phyloP scores from a whole-genome alignment of 2,113 vertebrate species.

The Dipodomys merriami region DNA sequence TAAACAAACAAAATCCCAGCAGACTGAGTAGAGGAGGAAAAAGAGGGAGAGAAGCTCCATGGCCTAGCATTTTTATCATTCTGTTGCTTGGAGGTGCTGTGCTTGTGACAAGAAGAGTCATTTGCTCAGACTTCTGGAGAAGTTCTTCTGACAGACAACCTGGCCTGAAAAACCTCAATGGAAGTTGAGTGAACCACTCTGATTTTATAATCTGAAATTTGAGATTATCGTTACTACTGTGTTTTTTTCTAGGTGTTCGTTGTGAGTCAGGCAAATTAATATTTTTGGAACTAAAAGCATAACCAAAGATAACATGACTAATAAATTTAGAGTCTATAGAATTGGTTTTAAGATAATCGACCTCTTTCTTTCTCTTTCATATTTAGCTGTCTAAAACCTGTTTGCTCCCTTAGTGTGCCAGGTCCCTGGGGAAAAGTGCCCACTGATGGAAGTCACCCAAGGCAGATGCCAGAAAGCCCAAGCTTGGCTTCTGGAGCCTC shows the following conservation, averaged over 20 bases:
- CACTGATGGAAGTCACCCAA: not conserved
- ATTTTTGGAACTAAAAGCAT: not conserved
- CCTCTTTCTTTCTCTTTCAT: not conserved
- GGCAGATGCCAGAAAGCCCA: not conserved
- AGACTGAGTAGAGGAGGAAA: not conserved
- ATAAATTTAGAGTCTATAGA: not conserved
- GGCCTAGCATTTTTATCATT: not conserved
- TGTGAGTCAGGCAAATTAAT: not conserved
- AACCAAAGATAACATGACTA: not conserved
- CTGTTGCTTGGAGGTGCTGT: not conserved
- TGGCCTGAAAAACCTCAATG: not conserved
- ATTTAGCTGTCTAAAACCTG: not conserved
- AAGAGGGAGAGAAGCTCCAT: not conserved
- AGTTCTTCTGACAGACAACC: not conserved
- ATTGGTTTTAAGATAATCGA: not conserved
- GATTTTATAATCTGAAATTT: conserved; percentile 29
- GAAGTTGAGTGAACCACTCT: not conserved
- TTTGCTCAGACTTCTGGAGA: not conserved
- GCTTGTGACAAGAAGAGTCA: not conserved
- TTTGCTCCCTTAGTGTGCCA: not conserved
- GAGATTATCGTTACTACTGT: not conserved
- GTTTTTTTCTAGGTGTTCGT: conserved; percentile 1
- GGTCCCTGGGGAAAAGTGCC: not conserved
- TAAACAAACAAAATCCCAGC: not conserved
- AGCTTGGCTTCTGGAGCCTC: not conserved